Base-by-base conservation (phyloP, 2,113 vertebrate genomes). In the Agelaius phoeniceus region DNA sequence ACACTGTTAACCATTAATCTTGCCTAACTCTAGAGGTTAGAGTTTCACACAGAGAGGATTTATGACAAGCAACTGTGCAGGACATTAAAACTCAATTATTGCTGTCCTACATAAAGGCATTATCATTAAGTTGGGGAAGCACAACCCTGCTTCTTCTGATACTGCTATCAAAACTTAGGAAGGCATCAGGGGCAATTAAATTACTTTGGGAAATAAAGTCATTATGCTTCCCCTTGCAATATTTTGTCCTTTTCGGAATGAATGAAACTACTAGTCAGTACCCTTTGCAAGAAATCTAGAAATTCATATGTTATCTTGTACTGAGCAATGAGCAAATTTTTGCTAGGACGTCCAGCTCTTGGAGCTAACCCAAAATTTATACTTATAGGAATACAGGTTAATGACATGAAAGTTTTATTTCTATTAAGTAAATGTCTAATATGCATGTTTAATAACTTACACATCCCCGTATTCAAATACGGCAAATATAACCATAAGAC, bases 1-100 rank as follows among this genome's bases (percentile, higher is more conserved):
- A 97, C 93, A 96, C 96, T 95, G 93, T 95, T 97, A 97, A 92
- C 94, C 96, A 97, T 98, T 97, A 97, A 98, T 98, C 97, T 98
- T 91, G 79, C 89, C 83, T 89, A 95, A 92, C 22, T 83, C 63
- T 35, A 57, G 95, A 97, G 90, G 89, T 94, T 97, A n/a, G 35
- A 85, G 75, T 96, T 98, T 98, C 97, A 93, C 94, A 94, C 87
- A 93, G 81, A 95, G 92, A 96, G 82, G 95, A 98, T 98, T 98
- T 98, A 98, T 97, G 94, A 96, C 85, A 91, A 87, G 92, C 51
- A 93, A 77, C 83, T 86, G 87, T 93, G 90, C 85, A 96, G 94
- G 97, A 94, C 96, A 97, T 96, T 97, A 98, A 97, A 97, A 96
- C 95, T 97, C 97, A 94, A 95, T 98, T 98, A 98, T 94, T 96